Conservation (phyloP, 1,140 invertebrate species). For the Tetramorium parvispinum region DNA sequence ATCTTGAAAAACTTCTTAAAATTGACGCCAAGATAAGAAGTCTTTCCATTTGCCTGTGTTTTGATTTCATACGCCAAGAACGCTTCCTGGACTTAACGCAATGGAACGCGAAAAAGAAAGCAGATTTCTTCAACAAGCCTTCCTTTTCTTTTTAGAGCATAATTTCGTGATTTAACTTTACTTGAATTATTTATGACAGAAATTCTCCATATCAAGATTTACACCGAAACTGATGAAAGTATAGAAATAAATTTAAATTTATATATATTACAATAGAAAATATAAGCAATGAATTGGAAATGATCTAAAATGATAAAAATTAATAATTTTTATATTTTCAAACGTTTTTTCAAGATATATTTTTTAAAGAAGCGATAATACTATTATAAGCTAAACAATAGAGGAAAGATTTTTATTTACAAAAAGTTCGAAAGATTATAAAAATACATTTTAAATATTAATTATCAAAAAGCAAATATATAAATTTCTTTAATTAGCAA, state of each 20-base stretch:
- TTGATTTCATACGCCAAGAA: conserved; percentile 30
- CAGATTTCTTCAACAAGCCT: conserved; percentile 42
- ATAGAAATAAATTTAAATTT: neutral
- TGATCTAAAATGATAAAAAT: neutral
- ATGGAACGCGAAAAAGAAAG: conserved; percentile 29
- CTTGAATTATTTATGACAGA: neutral
- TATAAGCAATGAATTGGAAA: neutral
- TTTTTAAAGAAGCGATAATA: neutral
- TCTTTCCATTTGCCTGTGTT: conserved; percentile 21
- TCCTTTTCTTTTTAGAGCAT: neutral
- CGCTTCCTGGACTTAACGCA: neutral
- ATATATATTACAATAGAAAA: neutral
- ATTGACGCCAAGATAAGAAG: neutral
- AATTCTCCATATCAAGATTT: neutral
- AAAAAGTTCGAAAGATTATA: neutral
- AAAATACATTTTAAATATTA: neutral
- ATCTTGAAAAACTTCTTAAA: conserved; percentile 20
- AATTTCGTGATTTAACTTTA: conserved; percentile 11
- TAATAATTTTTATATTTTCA: conserved; percentile 1
- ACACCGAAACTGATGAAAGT: neutral
- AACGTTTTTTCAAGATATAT: neutral
- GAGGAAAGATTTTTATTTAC: neutral
- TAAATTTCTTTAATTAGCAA: neutral
- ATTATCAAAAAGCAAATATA: neutral
- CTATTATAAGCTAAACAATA: neutral